Evolutionary conservation across 2,888 invertebrate species (phyloP), one percentile per base, ranked within the genome.

Genomic region (Drosophila setosimentum): DNA sequence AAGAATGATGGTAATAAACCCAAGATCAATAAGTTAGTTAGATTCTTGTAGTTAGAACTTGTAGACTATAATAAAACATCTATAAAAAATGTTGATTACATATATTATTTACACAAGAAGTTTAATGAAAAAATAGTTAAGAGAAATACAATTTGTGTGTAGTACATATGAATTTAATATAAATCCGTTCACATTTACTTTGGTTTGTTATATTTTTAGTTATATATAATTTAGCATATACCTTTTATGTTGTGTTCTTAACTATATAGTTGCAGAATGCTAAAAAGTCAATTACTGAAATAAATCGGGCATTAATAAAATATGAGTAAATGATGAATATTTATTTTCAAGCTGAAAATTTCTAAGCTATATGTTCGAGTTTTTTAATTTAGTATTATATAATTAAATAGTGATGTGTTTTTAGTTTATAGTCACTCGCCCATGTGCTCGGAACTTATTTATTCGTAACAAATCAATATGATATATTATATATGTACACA

Each of bases 1-100:
- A 29, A 33, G 48, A 73, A 68, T 37, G 62, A 35, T 42, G 62
- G 73, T 68, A 76, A 73, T 78, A 66, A 67, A 67, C 59, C 24
- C 59, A 37, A 16, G 67, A 78, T 76, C 68, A 42, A 67, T 67
- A 21, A 35, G 55, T 45, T 48, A 51, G 30, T 11, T 33, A 42
- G 16, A 30, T 42, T 30, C 3, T 2, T 35, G 30, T n/a, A n/a
- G n/a, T n/a, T n/a, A n/a, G n/a, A 67, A 33, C 42, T 42, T 53
- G 35, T 21, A 35, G 3, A 21, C 27, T 5, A 18, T 32, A 16
- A 27, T 50, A 32, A 13, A 30, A 18, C 24, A 49, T 27, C 4
- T 40, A n/a, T 13, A 37, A 33, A n/a, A 24, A 45, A 40, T 18
- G 2, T 24, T 24, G 7, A 40, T 33, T 35, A 27, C 2, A 30